These are phyloP conservation scores for Smutsia temminckii DNA, from an alignment of 2,797 vertebrate genomes.

Conservation along the genomic window DNA sequence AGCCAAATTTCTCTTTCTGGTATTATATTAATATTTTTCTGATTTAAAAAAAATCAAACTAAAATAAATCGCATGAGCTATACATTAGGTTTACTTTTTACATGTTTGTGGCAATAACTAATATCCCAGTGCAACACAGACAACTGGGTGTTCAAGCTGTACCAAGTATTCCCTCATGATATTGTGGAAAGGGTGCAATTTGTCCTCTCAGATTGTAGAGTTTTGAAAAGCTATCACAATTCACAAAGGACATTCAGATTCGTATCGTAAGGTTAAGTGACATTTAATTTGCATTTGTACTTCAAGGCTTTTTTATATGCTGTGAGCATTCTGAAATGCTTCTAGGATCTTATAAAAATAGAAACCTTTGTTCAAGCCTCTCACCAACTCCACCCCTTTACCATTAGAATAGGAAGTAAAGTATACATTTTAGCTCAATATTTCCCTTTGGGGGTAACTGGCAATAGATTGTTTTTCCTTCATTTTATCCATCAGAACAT, in stretches of 20 bases:
- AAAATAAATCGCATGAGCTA: background rate
- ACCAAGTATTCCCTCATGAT: background rate
- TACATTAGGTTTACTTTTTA: background rate
- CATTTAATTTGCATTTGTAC: constrained; percentile 61
- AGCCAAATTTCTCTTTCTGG: background rate
- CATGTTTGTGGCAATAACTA: background rate
- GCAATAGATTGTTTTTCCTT: background rate
- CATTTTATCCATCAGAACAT: background rate
- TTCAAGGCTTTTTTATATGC: background rate
- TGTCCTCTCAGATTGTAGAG: background rate
- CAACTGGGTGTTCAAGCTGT: background rate
- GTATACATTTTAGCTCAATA: background rate
- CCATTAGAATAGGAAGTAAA: background rate
- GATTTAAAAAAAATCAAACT: constrained; percentile 16
- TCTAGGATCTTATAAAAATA: constrained; percentile 34
- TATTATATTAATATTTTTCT: background rate
- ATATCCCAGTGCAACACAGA: background rate
- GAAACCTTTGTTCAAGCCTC: background rate
- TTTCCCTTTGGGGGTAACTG: background rate
- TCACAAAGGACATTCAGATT: constrained; percentile 47
- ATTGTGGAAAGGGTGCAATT: background rate
- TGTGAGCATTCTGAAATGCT: constrained; percentile 40
- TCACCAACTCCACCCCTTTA: background rate
- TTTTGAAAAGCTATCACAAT: constrained; percentile 16
- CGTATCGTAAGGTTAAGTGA: constrained; percentile 38